Base-by-base conservation (phyloP, 2,888 invertebrate species). In the Leuctra nigra region DNA sequence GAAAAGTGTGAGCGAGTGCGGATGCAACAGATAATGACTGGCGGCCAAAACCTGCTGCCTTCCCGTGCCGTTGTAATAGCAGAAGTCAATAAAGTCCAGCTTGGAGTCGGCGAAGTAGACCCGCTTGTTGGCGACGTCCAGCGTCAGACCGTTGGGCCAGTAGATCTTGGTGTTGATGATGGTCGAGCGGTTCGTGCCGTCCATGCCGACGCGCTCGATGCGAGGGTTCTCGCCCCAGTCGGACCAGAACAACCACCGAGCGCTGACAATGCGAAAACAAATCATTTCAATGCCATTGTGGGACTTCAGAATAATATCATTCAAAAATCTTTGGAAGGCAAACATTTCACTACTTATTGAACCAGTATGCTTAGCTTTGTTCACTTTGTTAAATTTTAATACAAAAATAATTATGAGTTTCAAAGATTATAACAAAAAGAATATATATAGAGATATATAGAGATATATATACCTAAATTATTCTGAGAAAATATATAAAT, bases 161-260 rank as follows among this genome's bases (percentile, higher is more conserved):
- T 93, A 97, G 60, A 99, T 92, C 70, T 96, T 96, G 0, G 92
- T 93, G 41, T 84, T 88, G 48, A 97, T 88, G 53, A 97, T 93
- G 0, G 85, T 83, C 16, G 80, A 80, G 4, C 96, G 80, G 66
- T 86, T 86, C 0, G 85, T 84, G 0, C 98, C 98, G 69, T 99
- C 98, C 91, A 99, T 91, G 14, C 95, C 95, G 4, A 95, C 87
- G 57, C 96, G 77, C 70, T 99, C 98, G 58, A 99, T 90, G 1
- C 96, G 78, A 1, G 99, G 98, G 73, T 95, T 90, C 71, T 95
- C 93, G 39, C 97, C 97, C 98, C 98, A 98, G 72, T 99, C 98
- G 0, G 95, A 94, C 98, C 98, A 99, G 78, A 99, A 99, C 56
- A 99, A 76, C 82, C 89, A 90, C 2, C 87, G 76, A 0, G 92